Evolutionary conservation across 2,888 invertebrate species (phyloP), one percentile per base, ranked within the genome.

Genomic region (Pomacea canaliculata): DNA sequence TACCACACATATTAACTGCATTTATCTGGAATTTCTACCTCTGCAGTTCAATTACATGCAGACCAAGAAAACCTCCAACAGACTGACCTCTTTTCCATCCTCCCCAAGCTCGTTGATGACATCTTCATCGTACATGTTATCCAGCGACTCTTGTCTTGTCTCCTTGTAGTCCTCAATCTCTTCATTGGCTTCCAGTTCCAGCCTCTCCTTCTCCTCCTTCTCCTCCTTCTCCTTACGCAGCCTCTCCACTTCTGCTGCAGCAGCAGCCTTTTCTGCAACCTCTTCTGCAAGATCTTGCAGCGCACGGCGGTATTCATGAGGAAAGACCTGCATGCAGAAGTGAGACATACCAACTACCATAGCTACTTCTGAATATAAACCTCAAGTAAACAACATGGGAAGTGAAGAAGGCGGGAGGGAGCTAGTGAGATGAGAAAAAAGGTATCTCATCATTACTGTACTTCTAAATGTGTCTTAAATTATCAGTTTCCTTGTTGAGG

Each of bases 231-330:
- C 74, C 48, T 75, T 74, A 56, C 65, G 68, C 65, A 66, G 46
- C n/a, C 70, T 37, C 59, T 76, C 77, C 10, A 77, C 80, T 51
- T 81, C 80, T 27, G 69, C 80, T 60, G 72, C 80, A 12, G 76
- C 80, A 27, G 70, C 76, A 23, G 49, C 73, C 69, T 63, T 85
- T 23, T 23, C 23, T 23, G 23, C 23, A 23, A 23, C 23, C 16
- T 88, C 88, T 18, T 80, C 82, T n/a, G 82, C 87, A 87, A 95
- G 88, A 82, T 94, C 94, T 83, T 94, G 94, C 46, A 99, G 92
- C 1, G 96, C 98, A 81, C 95, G 93, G 89, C 98, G 97, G 92
- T 98, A 99, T 89, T 99, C 99, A 87, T 95, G 95, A 0, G 99
- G 99, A 93, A 99, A 99, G 70, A 99, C 96, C 93, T 93, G 81